Base-by-base conservation (phyloP, 2,113 vertebrate species). In the Amia ocellicauda region DNA sequence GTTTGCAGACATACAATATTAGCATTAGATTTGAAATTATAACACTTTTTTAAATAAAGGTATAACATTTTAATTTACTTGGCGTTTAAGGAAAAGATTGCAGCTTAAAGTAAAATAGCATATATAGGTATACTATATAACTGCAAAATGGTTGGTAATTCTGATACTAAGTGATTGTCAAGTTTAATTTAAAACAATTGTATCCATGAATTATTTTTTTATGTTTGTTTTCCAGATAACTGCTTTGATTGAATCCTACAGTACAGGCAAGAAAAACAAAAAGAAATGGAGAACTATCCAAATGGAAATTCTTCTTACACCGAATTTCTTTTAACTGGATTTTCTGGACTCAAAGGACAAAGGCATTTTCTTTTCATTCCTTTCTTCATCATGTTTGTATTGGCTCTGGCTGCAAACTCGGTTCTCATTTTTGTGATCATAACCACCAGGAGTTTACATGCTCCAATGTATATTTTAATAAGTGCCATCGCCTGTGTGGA, bases 401-500 rank as follows among this genome's bases (percentile, higher is more conserved):
- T 76, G 24, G 61, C 70, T n/a, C 0, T 68, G 17, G 47, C 40
- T 62, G 67, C 41, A 52, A 73, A 73, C 27, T 57, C 58, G 16
- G 26, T 66, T 14, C 24, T 73, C 7, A 27, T 73, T 2, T 73
- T 57, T 66, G 17, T 73, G 26, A 70, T 76, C 36, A 55, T 64
- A 47, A 52, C 74, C 20, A 41, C 64, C 11, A 59, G 20, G 10
- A 24, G 59, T 50, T 57, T 75, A 13, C 81, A 80, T 14, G 67
- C 77, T 41, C 85, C 75, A 52, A 82, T 69, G 78, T 81, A 71
- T 43, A 45, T 67, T 9, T 77, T 85, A 45, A 77, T 84, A 0
- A 58, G 69, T 3, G 62, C 77, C 36, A 77, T 84, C 52, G 68
- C 78, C 29, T 26, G 29, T 2, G 61, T 77, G 11, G 76, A 71